Percentiles rank a stretch among this genome's conserved stretches.
These are phyloP conservation scores for Thalassarche chlororhynchos DNA, from an alignment of 2,113 vertebrate species.

Conservation along the genomic window DNA sequence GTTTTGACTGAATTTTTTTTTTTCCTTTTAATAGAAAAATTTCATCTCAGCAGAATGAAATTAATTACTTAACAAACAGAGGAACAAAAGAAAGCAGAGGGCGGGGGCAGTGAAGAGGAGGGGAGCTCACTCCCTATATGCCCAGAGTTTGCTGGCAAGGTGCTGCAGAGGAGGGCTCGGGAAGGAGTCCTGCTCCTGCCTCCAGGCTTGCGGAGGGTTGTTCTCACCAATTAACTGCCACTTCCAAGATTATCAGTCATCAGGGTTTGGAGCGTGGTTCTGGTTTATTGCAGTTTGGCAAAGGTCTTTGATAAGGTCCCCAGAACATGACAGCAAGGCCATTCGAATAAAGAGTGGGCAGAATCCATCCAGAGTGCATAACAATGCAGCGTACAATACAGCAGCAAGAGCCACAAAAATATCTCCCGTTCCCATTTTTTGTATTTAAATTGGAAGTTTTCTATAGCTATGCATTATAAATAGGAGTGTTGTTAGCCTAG, in stretches of 20 bases:
- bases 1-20: constrained; percentile 35
- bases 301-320: constrained; percentile 25
- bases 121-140: not conserved
- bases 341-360: not conserved
- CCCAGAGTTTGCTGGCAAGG: not conserved
- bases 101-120: not conserved
- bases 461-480: not conserved
- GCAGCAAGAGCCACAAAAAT: not conserved
- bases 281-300: constrained; percentile 35
- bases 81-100: constrained; percentile 5
- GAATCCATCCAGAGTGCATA: not conserved
- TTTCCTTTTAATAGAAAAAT: constrained; percentile 54
- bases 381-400: not conserved
- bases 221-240: constrained; percentile 16
- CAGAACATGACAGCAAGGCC: constrained; percentile 27
- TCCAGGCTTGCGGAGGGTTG: not conserved
- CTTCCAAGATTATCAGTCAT: constrained; percentile 12
- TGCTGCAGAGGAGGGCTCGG: not conserved
- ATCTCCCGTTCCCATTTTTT: not conserved
- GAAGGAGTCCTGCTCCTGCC: not conserved
- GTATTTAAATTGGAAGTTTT: not conserved
- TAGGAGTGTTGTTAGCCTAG: not conserved
- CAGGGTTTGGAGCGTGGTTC: not conserved
- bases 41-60: constrained; percentile 54
- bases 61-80: constrained; percentile 62